A percentile compares a stretch with the other conserved stretches of the same genome.
phyloP scores from a whole-genome alignment of 2,888 invertebrate genomes.

The Agrotis exclamationis region DNA sequence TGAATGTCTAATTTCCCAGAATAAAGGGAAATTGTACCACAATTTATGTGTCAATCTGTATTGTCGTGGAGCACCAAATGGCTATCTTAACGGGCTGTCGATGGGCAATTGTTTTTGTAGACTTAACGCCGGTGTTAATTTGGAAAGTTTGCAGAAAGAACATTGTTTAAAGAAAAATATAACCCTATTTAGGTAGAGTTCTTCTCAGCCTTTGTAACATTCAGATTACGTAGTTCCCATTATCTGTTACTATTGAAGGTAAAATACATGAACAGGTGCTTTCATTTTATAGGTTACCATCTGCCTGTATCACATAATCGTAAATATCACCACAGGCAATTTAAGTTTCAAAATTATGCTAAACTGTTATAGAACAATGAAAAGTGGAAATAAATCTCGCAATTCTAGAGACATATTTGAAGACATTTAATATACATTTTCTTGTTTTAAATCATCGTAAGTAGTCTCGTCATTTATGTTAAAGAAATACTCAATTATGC shows the following conservation, averaged over 20 bases:
- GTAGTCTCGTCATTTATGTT: neutral
- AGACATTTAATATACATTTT: no score
- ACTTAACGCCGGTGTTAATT: slow-evolving; percentile 56
- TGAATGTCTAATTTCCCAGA: slow-evolving; percentile 87
- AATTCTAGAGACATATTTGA: neutral
- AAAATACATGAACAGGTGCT: slow-evolving; percentile 1
- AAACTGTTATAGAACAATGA: slow-evolving; percentile 13
- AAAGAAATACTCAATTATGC: neutral
- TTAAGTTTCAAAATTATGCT: slow-evolving; percentile 10
- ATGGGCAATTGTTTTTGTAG: slow-evolving; percentile 58
- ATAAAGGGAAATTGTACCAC: slow-evolving; percentile 83
- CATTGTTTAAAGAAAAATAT: slow-evolving; percentile 26
- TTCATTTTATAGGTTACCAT: slow-evolving; percentile 14
- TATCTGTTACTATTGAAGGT: neutral
- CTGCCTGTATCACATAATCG: slow-evolving; percentile 5
- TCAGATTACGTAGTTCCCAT: neutral
- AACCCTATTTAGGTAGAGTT: neutral
- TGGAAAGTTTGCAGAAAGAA: slow-evolving; percentile 32
- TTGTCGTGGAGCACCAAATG: slow-evolving; percentile 72
- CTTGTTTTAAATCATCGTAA: neutral
- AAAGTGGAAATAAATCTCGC: slow-evolving; percentile 6
- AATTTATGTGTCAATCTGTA: slow-evolving; percentile 83
- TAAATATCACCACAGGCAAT: slow-evolving; percentile 2
- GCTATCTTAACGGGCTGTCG: slow-evolving; percentile 60
- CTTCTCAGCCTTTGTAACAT: neutral